Base-by-base conservation (phyloP, 2,888 invertebrate species). In the Steinernema hermaphroditum region DNA sequence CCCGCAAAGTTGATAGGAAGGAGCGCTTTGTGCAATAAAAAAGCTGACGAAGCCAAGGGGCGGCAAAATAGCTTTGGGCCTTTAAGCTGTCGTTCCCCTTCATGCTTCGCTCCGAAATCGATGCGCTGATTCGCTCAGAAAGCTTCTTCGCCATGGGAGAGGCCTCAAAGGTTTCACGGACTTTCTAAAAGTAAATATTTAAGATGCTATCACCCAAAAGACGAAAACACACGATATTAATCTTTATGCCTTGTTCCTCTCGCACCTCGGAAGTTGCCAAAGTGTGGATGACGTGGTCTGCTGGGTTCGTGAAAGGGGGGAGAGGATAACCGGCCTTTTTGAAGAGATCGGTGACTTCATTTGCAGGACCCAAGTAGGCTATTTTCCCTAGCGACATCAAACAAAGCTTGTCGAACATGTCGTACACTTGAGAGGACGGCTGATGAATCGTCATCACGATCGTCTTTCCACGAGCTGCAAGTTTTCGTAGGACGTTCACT, bases 381-480 rank as follows among this genome's bases (percentile, higher is more conserved):
- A 72, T 34, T 22, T 68, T 54, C 9, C 72, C 72, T 14, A 68
- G 41, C 16, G 72, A 54, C 34, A 72, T 57, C 68, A 72, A 68
- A 32, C 72, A 72, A 19, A 72, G 43, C 85, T 87, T 92, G 87
- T 94, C 93, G 85, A 96, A 96, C 89, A 94, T 91, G 19, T 92
- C 91, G 86, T 92, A 95, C 22, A 89, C 87, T 87, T 95, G 94
- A 0, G 94, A 94, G 0, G 93, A 93, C 0, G 96, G 96, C 87
- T 96, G 96, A 88, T 96, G 96, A 77, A 96, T 93, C 0, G 96
- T 96, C 83, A 93, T 92, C 24, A 96, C 90, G 69, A 96, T 92
- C 0, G 95, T 95, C 88, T 94, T 94, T 43, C 94, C 94, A 80
- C 91, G 72, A n/a, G 80, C 78, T 0, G 81, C 81, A 43, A 82